Base-by-base conservation (phyloP, 1,140 invertebrate genomes). In the Hesperophylax magnus region DNA sequence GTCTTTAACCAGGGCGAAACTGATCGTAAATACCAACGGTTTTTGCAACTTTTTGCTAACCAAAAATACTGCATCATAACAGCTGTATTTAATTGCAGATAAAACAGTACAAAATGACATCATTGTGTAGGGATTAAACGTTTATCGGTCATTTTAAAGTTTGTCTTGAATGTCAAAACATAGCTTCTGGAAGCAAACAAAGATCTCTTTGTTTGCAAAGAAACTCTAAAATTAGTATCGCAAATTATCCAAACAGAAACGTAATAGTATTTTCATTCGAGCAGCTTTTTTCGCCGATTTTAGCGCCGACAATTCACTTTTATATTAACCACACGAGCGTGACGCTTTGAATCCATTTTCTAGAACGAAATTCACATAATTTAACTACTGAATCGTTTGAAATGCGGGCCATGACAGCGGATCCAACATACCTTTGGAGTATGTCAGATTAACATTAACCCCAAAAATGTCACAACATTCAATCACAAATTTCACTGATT, bases 91-190 rank as follows among this genome's bases (percentile, higher is more conserved):
- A 31, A 31, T 3, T 31, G 27, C 27, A 2, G 6, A 31, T 31
- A 3, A 34, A 34, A 34, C 8, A 7, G 0, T 4, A 34, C 8
- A 34, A 1, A 3, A 34, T 8, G 8, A 8, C 34, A 47, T 47
- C 8, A 47, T 9, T 14, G 27, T 47, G 11, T 1, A 14, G 11
- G 39, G 39, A 47, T 47, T 14, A 47, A 27, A 27, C 1, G 39
- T 14, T 14, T 14, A 47, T 47, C 39, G 39, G 39, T 2, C 39
- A 47, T 47, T 47, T 14, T 14, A 14, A 14, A 11, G n/a, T 34
- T 69, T 39, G 65, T 69, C 20, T 34, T 34, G 63, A 69, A 47
- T 34, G 34, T 39, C 65, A 69, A 69, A 69, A 69, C 34, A 52
- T 2, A 8, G 65, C 39, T 9, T 34, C 7, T 34, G 34, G 0